Evolutionary conservation across 35 echinoderm and acorn worm species (phyloP).

Genomic region (Chiridota heheva): DNA sequence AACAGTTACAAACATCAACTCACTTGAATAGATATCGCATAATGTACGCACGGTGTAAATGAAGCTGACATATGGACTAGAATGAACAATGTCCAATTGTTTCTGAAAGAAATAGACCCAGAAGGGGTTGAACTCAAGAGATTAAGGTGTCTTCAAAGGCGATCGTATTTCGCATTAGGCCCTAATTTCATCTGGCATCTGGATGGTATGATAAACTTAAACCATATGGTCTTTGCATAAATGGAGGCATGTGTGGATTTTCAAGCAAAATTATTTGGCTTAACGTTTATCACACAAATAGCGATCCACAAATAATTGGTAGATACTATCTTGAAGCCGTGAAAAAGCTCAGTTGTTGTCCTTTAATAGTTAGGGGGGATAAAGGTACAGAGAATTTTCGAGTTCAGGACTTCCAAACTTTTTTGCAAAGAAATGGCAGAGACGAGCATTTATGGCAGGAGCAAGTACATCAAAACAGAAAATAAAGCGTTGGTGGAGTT

Average conservation of each 20-base stretch:
- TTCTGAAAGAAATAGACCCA: constrained; percentile 56
- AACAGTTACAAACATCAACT: constrained; percentile 31
- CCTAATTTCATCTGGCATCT: constrained; percentile 74
- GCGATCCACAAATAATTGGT: constrained; percentile 26
- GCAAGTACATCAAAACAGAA: constrained; percentile 29
- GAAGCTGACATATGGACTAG: constrained; percentile 30
- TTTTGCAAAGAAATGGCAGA: neutral
- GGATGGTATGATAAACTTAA: constrained; percentile 72
- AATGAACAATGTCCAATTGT: constrained; percentile 42
- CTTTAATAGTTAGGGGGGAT: neutral
- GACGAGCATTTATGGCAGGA: constrained; percentile 10
- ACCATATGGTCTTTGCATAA: constrained; percentile 41
- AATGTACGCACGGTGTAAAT: constrained; percentile 33
- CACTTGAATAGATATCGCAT: constrained; percentile 51
- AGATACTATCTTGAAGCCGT: constrained; percentile 46
- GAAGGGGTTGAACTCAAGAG: constrained; percentile 38
- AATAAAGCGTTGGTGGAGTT: constrained; percentile 22
- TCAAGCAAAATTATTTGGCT: constrained; percentile 49
- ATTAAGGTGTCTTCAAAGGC: constrained; percentile 35
- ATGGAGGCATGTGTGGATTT: constrained; percentile 33
- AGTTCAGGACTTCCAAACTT: constrained; percentile 43
- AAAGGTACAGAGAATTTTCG: constrained; percentile 33
- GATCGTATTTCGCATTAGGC: constrained; percentile 50
- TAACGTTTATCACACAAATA: constrained; percentile 44
- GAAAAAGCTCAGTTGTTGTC: constrained; percentile 21